Evolutionary conservation across 2,888 invertebrate genomes (phyloP).

Genomic region (Ennomos quercinarius): DNA sequence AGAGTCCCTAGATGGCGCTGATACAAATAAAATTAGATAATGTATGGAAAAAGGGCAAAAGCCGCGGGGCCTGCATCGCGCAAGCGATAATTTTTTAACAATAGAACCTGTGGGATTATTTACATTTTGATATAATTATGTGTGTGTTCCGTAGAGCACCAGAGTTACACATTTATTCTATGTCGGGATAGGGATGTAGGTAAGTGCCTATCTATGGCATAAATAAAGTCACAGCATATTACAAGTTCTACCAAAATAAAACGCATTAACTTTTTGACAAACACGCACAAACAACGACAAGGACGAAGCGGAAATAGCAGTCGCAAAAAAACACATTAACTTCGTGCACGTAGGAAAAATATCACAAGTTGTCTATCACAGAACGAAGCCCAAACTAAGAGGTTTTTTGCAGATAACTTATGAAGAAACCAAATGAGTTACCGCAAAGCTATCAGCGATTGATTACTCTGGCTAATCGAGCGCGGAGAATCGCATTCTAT

Average conservation of each 20-base stretch:
- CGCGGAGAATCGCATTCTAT: constrained; percentile 23
- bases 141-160: too few relatives aligned
- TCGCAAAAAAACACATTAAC: constrained; percentile 25
- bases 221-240: too few relatives aligned
- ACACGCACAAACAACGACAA: constrained; percentile 3
- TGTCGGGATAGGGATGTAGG: too few relatives aligned
- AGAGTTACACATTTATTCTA: too few relatives aligned
- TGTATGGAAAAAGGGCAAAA: too few relatives aligned
- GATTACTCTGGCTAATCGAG: constrained; percentile 35
- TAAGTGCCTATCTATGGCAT: too few relatives aligned
- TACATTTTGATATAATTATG: too few relatives aligned
- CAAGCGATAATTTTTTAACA: too few relatives aligned
- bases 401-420: constrained; percentile 32
- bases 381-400: constrained; percentile 23
- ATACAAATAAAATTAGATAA: too few relatives aligned
- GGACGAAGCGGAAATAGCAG: constrained; percentile 14
- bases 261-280: constrained; percentile 6
- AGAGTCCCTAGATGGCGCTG: too few relatives aligned
- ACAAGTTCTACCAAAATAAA: constrained; percentile 4
- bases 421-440: constrained; percentile 29
- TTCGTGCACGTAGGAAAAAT: constrained; percentile 22
- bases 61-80: too few relatives aligned
- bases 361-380: constrained; percentile 21
- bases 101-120: too few relatives aligned
- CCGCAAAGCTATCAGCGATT: constrained; percentile 27